Evolutionary conservation across 2,888 invertebrate genomes (phyloP), one percentile per base, ranked within the genome.

Genomic region (Deilephila elpenor): DNA sequence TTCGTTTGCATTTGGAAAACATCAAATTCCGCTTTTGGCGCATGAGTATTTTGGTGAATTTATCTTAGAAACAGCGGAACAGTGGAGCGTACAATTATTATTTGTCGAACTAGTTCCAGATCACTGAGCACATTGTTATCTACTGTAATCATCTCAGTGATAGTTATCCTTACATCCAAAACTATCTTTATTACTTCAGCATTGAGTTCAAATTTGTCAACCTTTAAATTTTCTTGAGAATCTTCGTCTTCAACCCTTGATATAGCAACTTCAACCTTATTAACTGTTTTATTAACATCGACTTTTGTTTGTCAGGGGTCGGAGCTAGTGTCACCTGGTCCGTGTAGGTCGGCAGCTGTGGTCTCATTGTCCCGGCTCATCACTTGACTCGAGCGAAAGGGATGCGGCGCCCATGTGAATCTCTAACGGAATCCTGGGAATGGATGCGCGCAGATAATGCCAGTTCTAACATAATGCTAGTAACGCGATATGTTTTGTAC

Each of bases 341-440:
- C 83, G 81, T 81, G 80, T 80, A 84, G 86, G 89, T 88, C 88
- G 89, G 89, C 90, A 88, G 90, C 89, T 90, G 93, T 91, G 88
- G 84, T 78, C 83, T 83, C 84, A 86, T 91, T 91, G 89, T 91
- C 86, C 84, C 82, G 86, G 84, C 88, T 86, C 91, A 90, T 93
- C 94, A 93, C 94, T 93, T 93, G 94, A 93, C 93, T 92, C 92
- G 86, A 83, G 85, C 89, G 89, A 92, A 93, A 93, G 93, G 94
- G 94, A 93, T 93, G 93, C 88, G 83, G 93, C 88, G 83, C 86
- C 86, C 91, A 89, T 93, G 93, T 88, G 92, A 92, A 93, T 88
- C 78, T 80, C 86, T 88, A 90, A 91, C 92, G 90, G 91, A 86
- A 89, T 89, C 90, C 88, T 89, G 90, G 87, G 90, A 89, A 87